Evolutionary conservation across 2,888 invertebrate species (phyloP).

Genomic region (Drosophila paracracens): DNA sequence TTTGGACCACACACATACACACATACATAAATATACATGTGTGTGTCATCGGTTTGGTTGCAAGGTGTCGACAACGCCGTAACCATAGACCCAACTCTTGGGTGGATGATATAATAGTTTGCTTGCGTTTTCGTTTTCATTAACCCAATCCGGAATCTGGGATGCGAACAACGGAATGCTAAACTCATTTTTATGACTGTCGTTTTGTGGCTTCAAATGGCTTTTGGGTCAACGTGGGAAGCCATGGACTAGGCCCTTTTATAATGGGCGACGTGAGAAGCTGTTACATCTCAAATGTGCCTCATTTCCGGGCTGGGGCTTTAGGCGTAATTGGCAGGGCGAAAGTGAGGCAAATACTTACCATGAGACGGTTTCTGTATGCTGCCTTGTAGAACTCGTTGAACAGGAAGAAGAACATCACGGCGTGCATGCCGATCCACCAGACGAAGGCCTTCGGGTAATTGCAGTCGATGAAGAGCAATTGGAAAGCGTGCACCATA

Average conservation of each 20-base stretch:
- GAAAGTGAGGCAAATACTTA: slow-evolving; percentile 56
- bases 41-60: slow-evolving; percentile 1
- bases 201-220: slow-evolving; percentile 42
- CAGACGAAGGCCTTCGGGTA: slow-evolving; percentile 97
- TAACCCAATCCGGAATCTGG: slow-evolving; percentile 61
- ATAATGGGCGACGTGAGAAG: slow-evolving; percentile 50
- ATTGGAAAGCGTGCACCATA: slow-evolving; percentile 96
- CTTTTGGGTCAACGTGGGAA: slow-evolving; percentile 45
- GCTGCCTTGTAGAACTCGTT: slow-evolving; percentile 96
- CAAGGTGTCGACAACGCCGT: slow-evolving; percentile 27
- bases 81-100: slow-evolving; percentile 17
- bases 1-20: slow-evolving; percentile 64
- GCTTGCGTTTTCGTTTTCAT: slow-evolving; percentile 61
- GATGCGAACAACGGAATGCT: slow-evolving; percentile 11
- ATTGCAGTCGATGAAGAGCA: slow-evolving; percentile 95
- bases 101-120: slow-evolving; percentile 63
- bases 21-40: not conserved
- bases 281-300: slow-evolving; percentile 15
- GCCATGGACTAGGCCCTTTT: slow-evolving; percentile 18
- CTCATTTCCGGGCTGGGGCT: slow-evolving; percentile 32
- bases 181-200: slow-evolving; percentile 40
- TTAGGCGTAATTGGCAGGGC: not conserved
- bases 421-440: slow-evolving; percentile 98
- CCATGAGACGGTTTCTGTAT: slow-evolving; percentile 86
- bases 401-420: slow-evolving; percentile 98